phyloP scores from a whole-genome alignment of 1,140 invertebrate genomes.

The Elysia chlorotica region DNA sequence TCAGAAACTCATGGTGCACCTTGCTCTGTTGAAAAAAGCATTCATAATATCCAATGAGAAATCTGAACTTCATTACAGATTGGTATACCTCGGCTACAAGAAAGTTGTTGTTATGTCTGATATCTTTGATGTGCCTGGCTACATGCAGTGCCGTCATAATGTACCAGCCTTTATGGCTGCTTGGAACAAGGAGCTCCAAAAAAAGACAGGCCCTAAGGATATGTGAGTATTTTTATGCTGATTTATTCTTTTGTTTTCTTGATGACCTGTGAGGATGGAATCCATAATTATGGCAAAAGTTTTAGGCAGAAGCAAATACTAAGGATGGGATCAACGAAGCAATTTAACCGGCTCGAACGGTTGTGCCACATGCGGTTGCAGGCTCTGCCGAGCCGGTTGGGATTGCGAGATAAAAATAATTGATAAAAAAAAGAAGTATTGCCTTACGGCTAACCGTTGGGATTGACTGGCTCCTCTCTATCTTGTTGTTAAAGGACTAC shows the following conservation, averaged over 20 bases:
- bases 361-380: neutral
- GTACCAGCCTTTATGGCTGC: slow-evolving; percentile 10
- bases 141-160: slow-evolving; percentile 16
- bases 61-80: too few relatives aligned
- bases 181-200: slow-evolving; percentile 10
- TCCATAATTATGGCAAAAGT: neutral
- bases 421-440: too few relatives aligned
- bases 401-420: too few relatives aligned
- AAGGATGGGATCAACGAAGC: neutral
- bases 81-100: slow-evolving; percentile 21
- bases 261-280: neutral
- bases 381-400: too few relatives aligned
- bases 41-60: too few relatives aligned
- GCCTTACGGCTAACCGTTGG: too few relatives aligned
- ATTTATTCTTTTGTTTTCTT: neutral
- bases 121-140: slow-evolving; percentile 11
- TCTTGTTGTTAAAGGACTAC: too few relatives aligned
- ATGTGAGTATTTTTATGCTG: neutral
- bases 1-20: too few relatives aligned
- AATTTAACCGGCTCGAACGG: neutral
- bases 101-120: neutral
- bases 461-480: too few relatives aligned
- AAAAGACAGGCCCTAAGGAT: neutral
- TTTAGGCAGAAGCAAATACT: neutral
- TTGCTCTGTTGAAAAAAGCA: too few relatives aligned